These are phyloP conservation scores for Habrosyne pyritoides DNA, from an alignment of 2,888 invertebrate genomes.

Conservation along the genomic window DNA sequence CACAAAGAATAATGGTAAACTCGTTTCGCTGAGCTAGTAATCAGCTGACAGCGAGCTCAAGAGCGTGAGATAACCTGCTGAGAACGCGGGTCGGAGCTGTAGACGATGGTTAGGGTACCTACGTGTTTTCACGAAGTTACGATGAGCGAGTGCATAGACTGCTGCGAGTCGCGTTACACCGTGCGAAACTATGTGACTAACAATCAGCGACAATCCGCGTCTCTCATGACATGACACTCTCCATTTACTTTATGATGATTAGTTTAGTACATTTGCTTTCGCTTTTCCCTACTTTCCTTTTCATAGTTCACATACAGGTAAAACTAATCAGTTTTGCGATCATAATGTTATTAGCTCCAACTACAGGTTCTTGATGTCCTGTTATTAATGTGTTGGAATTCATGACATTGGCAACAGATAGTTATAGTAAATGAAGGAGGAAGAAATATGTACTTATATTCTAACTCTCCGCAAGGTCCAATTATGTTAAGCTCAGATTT, in stretches of 20 bases:
- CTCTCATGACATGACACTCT: slow-evolving; percentile 41
- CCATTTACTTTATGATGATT: slow-evolving; percentile 32
- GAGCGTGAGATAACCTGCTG: slow-evolving; percentile 59
- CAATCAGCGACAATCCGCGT: slow-evolving; percentile 27
- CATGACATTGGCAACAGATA: no score
- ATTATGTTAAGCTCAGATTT: no score
- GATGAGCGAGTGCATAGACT: slow-evolving; percentile 35
- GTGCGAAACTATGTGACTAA: slow-evolving; percentile 69
- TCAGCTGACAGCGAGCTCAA: slow-evolving; percentile 50
- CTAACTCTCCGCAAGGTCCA: no score
- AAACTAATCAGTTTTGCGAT: not conserved
- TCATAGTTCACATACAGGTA: slow-evolving; percentile 11
- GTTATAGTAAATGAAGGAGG: no score
- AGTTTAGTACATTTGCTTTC: slow-evolving; percentile 27
- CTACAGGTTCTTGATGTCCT: not conserved
- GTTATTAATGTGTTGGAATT: not conserved
- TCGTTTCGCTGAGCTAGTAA: slow-evolving; percentile 17
- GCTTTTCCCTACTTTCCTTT: slow-evolving; percentile 29
- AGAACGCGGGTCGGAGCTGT: slow-evolving; percentile 18
- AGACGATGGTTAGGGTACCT: slow-evolving; percentile 20
- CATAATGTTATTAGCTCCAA: not conserved
- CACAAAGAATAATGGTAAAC: not conserved
- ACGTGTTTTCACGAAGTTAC: slow-evolving; percentile 31
- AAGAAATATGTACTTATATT: no score
- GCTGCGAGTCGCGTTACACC: slow-evolving; percentile 60